These are phyloP conservation scores for Australoheros facetus DNA, from an alignment of 2,797 vertebrate genomes.

Conservation along the genomic window DNA sequence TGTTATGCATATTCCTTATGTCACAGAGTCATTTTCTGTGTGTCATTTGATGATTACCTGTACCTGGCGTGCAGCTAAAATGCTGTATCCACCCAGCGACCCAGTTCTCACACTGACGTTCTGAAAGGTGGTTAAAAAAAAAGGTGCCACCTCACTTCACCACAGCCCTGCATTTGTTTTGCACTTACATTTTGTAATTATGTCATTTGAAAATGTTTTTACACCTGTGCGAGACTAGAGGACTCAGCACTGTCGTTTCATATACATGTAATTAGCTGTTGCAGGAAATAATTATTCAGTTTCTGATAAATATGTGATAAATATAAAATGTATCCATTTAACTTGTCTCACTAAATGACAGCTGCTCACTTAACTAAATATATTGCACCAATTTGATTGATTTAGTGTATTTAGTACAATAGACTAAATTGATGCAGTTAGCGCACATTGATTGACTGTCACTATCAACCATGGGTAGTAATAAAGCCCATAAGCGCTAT, in stretches of 20 bases:
- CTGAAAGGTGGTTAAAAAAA: background rate
- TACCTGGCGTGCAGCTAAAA: background rate
- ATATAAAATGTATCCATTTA: slow-evolving; percentile 21
- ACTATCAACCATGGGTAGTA: slow-evolving; percentile 4
- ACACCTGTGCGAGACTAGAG: slow-evolving; percentile 6
- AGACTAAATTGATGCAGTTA: slow-evolving; percentile 34
- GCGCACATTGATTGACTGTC: slow-evolving; percentile 40
- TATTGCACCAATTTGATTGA: slow-evolving; percentile 8
- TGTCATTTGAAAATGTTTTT: slow-evolving; percentile 11
- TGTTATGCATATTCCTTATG: slow-evolving; percentile 30
- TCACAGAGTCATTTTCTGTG: background rate
- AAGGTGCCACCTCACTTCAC: background rate
- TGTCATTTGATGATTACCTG: background rate
- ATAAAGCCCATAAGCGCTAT: background rate
- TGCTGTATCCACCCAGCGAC: background rate
- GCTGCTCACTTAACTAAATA: slow-evolving; percentile 20
- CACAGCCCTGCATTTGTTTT: background rate
- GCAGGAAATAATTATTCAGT: slow-evolving; percentile 27
- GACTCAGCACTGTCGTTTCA: background rate
- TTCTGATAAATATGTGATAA: slow-evolving; percentile 16
- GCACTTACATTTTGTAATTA: slow-evolving; percentile 2
- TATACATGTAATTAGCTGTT: slow-evolving; percentile 18
- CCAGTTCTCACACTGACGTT: background rate
- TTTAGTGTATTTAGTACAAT: slow-evolving; percentile 35
- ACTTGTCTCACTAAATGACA: slow-evolving; percentile 11